These are phyloP conservation scores for Elephantulus edwardii DNA, from an alignment of 2,113 vertebrate genomes.

Conservation along the genomic window DNA sequence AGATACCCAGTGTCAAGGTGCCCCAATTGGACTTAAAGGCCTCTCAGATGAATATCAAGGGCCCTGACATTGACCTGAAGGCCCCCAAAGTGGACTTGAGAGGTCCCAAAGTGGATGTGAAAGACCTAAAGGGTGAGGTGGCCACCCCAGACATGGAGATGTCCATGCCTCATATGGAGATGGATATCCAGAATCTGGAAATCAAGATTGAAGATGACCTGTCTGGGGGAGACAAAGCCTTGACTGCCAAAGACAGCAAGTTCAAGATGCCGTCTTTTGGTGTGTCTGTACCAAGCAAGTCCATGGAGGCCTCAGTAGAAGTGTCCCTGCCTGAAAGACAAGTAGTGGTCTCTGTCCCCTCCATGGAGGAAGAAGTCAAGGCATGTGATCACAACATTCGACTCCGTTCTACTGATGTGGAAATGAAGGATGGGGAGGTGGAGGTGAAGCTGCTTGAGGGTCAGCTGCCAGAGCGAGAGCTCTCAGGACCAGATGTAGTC, in stretches of 20 bases:
- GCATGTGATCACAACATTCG: not conserved
- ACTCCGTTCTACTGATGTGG: not conserved
- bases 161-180: too few species aligned
- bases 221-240: constrained; percentile 44
- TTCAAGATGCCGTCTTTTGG: not conserved
- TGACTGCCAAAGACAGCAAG: constrained; percentile 64
- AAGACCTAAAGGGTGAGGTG: too few species aligned
- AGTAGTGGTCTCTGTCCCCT: not conserved
- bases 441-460: not conserved
- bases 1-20: too few species aligned
- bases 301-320: not conserved
- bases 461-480: rapidly evolving
- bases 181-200: not conserved
- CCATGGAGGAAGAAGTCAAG: not conserved
- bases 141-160: too few species aligned
- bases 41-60: too few species aligned
- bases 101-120: too few species aligned
- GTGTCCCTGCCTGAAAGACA: not conserved
- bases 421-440: rapidly evolving
- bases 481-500: not conserved
- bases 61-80: too few species aligned
- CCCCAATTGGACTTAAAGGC: too few species aligned
- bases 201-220: rapidly evolving
- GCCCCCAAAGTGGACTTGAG: rapidly evolving
- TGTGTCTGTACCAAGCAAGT: not conserved